phyloP scores from a whole-genome alignment of 2,113 vertebrate species.

The Kobus ellipsiprymnus region DNA sequence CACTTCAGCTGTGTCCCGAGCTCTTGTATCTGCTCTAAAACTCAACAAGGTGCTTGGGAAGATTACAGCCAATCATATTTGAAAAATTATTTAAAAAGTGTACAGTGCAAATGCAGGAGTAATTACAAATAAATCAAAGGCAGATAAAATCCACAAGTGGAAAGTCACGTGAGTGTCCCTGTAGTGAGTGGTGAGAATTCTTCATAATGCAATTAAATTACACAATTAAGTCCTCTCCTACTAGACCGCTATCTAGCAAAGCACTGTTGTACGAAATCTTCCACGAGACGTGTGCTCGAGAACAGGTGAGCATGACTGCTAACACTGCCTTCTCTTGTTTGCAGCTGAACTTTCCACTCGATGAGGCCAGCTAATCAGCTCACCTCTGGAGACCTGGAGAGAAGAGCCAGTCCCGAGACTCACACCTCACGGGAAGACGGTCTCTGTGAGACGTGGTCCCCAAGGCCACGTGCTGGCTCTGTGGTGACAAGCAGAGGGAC shows the following conservation, averaged over 20 bases:
- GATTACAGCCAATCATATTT: neutral
- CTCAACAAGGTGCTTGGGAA: neutral
- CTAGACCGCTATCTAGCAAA: fast-evolving
- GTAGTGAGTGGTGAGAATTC: neutral
- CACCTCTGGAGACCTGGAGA: fast-evolving
- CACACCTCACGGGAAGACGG: fast-evolving
- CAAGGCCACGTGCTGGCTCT: fast-evolving
- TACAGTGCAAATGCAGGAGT: too few relatives aligned
- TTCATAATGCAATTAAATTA: fast-evolving
- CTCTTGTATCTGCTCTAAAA: neutral
- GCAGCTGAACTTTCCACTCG: neutral
- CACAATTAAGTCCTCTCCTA: too few relatives aligned
- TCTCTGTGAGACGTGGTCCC: fast-evolving
- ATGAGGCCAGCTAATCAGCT: too few relatives aligned
- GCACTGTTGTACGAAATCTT: fast-evolving
- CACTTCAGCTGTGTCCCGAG: fast-evolving
- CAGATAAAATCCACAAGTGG: neutral
- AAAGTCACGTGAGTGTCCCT: fast-evolving
- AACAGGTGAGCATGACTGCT: fast-evolving
- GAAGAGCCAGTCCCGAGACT: fast-evolving
- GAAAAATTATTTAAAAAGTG: neutral
- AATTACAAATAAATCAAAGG: neutral
- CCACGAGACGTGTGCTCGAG: fast-evolving
- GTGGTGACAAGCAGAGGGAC: fast-evolving
- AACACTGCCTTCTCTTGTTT: fast-evolving